These are phyloP conservation scores for Eupithecia insigniata DNA, from an alignment of 2,888 invertebrate species.

Conservation along the genomic window DNA sequence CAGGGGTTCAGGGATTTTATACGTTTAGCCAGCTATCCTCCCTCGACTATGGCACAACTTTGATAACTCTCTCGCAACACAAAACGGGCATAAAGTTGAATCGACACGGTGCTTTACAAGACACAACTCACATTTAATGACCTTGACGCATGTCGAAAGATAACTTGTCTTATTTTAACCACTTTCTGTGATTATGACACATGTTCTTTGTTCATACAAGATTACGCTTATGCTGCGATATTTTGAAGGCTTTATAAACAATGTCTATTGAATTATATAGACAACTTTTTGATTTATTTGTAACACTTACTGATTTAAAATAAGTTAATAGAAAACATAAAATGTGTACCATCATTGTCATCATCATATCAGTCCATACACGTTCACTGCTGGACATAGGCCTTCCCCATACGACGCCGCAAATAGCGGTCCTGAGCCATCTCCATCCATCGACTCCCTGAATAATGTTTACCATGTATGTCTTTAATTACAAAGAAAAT, in stretches of 20 bases:
- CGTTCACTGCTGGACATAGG: no score
- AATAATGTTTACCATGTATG: no score
- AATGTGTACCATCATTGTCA: no score
- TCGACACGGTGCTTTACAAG: conserved; percentile 45
- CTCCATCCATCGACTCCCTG: no score
- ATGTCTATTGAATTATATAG: not conserved
- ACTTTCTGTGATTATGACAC: conserved; percentile 5
- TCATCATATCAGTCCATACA: no score
- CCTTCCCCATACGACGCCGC: no score
- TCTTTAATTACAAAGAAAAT: no score
- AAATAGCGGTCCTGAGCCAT: no score
- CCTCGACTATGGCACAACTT: conserved; percentile 31
- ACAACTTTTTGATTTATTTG: not conserved
- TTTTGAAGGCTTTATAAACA: not conserved
- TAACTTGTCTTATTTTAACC: conserved; percentile 15
- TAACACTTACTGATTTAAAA: not conserved
- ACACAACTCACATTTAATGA: conserved; percentile 36
- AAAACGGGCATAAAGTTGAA: conserved; percentile 48
- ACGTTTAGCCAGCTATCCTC: not conserved
- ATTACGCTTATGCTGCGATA: not conserved
- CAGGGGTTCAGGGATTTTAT: not conserved
- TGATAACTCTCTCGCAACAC: conserved; percentile 59
- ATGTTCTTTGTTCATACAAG: conserved; percentile 4
- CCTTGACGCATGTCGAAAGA: conserved; percentile 33
- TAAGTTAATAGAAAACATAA: not conserved